Conservation (phyloP, 2,797 vertebrate genomes). For the Lepilemur ruficaudatus region DNA sequence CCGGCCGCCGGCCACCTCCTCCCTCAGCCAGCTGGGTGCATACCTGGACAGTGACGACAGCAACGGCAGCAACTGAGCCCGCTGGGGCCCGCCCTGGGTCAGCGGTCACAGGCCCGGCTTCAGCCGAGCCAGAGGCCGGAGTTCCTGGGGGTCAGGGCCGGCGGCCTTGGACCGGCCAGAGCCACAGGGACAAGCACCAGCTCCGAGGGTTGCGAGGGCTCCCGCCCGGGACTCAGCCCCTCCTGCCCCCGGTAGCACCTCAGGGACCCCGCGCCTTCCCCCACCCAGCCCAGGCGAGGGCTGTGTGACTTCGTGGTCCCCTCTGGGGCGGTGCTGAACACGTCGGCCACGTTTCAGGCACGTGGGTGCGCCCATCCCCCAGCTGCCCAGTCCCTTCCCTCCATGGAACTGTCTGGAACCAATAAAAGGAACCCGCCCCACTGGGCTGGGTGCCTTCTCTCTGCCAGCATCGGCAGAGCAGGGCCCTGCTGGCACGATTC, state of each 20-base stretch:
- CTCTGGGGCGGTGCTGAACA: neutral
- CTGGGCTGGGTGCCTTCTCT: accelerated
- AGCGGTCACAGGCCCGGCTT: neutral
- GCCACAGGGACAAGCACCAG: neutral
- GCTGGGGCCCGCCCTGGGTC: accelerated
- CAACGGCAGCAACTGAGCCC: slow-evolving; percentile 83
- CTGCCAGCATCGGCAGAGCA: neutral
- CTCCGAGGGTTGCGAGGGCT: accelerated
- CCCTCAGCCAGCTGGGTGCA: slow-evolving; percentile 91
- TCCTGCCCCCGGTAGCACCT: neutral
- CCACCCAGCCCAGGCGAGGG: neutral
- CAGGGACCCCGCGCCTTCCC: neutral
- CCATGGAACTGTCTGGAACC: neutral
- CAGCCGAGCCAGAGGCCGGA: neutral
- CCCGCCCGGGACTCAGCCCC: neutral
- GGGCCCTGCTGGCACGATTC: too few species aligned
- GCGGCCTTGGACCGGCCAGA: neutral
- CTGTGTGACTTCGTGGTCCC: neutral
- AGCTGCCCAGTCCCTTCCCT: neutral
- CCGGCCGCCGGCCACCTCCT: slow-evolving; percentile 75
- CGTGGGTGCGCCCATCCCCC: neutral
- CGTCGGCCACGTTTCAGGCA: neutral
- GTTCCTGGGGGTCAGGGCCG: neutral
- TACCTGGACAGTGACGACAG: slow-evolving; percentile 94
- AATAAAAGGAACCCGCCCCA: neutral